These are phyloP conservation scores for Gadus macrocephalus DNA, from an alignment of 2,113 vertebrate species.

Conservation along the genomic window DNA sequence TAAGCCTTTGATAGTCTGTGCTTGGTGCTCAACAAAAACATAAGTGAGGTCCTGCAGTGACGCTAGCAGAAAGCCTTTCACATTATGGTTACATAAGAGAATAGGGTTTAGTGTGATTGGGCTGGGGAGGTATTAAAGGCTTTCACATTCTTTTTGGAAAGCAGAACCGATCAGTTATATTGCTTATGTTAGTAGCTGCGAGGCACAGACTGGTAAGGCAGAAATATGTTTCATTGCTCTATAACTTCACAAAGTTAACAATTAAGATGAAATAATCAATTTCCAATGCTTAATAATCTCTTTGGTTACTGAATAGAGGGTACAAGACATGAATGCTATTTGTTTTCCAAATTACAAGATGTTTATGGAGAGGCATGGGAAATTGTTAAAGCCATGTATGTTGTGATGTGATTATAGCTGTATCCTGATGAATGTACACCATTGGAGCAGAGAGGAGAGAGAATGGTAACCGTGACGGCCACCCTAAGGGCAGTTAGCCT, in stretches of 20 bases:
- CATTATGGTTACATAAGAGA: conserved; percentile 37
- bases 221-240: conserved; percentile 5
- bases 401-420: neutral
- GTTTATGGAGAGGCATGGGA: neutral
- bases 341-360: neutral
- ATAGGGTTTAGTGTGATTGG: conserved; percentile 40
- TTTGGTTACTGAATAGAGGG: no score
- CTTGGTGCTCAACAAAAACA: no score
- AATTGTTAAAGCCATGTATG: neutral
- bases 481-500: conserved; percentile 42
- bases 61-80: conserved; percentile 38
- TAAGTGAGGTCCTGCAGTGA: conserved; percentile 16
- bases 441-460: neutral
- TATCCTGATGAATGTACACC: neutral
- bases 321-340: neutral
- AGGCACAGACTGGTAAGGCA: conserved; percentile 43
- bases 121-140: conserved; percentile 35
- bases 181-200: conserved; percentile 21
- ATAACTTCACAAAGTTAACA: no score
- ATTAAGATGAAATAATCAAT: no score
- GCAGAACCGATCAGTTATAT: conserved; percentile 31
- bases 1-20: no score
- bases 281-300: no score
- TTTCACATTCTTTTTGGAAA: conserved; percentile 36
- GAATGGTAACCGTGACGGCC: conserved; percentile 37